Conservation (phyloP, 1,140 invertebrate species). For the Bombus sylvicola region DNA sequence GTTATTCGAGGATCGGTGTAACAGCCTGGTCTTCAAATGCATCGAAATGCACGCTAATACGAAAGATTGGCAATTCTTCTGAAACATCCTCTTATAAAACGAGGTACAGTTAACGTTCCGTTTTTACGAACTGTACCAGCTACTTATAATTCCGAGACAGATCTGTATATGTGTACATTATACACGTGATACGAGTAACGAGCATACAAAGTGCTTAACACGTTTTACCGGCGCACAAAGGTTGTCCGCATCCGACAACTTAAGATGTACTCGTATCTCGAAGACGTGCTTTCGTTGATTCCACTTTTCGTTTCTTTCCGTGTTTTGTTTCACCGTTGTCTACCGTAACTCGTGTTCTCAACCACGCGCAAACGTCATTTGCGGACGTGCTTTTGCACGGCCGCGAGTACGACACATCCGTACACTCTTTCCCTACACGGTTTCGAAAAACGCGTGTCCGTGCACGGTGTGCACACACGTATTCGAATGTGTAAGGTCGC, state of each 20-base stretch:
- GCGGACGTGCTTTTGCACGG: constrained; percentile 59
- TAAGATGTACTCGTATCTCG: constrained; percentile 26
- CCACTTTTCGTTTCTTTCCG: constrained; percentile 50
- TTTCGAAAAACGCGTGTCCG: constrained; percentile 24
- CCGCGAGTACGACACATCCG: neutral
- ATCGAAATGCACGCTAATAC: neutral
- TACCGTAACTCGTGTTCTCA: constrained; percentile 43
- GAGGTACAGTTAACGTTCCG: neutral
- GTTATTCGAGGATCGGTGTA: neutral
- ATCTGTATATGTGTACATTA: neutral
- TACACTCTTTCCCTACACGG: neutral
- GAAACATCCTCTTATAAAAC: neutral
- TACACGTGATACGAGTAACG: constrained; percentile 6
- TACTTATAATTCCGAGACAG: neutral
- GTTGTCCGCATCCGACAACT: neutral
- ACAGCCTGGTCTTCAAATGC: too few species aligned
- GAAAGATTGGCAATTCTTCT: too few species aligned
- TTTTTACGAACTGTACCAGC: neutral
- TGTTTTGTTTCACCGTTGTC: constrained; percentile 43
- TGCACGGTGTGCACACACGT: neutral
- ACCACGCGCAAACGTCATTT: constrained; percentile 64
- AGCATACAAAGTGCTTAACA: constrained; percentile 31
- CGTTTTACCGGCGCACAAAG: constrained; percentile 24
- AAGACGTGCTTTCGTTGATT: constrained; percentile 51
- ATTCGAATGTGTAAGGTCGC: neutral